Percentiles rank a stretch among this genome's conserved stretches.
These are phyloP conservation scores for Percopsis transmontana DNA, from an alignment of 2,113 vertebrate species.

Conservation along the genomic window DNA sequence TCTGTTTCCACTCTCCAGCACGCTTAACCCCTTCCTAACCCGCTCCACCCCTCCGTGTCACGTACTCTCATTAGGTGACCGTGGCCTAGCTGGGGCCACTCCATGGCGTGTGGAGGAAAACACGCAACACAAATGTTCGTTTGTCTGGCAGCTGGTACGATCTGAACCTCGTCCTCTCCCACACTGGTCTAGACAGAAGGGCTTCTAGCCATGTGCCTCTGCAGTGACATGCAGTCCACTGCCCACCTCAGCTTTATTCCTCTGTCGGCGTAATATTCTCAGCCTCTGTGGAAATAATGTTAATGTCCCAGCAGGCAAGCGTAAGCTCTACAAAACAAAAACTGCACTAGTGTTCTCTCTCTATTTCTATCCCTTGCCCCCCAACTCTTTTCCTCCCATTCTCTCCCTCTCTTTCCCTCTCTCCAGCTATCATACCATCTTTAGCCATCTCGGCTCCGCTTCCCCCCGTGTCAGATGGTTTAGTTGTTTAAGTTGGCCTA, in stretches of 20 bases:
- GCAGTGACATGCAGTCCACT: slow-evolving; percentile 35
- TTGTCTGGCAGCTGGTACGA: slow-evolving; percentile 32
- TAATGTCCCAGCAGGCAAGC: slow-evolving; percentile 63
- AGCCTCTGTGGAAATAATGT: slow-evolving; percentile 66
- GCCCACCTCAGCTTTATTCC: slow-evolving; percentile 56
- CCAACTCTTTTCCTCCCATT: slow-evolving; percentile 13
- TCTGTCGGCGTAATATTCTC: slow-evolving; percentile 53
- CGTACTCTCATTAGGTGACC: slow-evolving; percentile 65
- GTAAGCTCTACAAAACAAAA: slow-evolving; percentile 58
- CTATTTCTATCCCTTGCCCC: slow-evolving; percentile 25
- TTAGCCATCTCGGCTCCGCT: slow-evolving; percentile 64
- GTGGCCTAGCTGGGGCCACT: slow-evolving; percentile 51
- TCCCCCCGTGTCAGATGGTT: slow-evolving; percentile 62
- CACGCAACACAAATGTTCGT: slow-evolving; percentile 47
- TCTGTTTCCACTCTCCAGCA: slow-evolving; percentile 72
- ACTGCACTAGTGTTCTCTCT: slow-evolving; percentile 48
- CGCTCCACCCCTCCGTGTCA: slow-evolving; percentile 67
- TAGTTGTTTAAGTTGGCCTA: slow-evolving; percentile 72
- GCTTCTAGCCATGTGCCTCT: slow-evolving; percentile 37
- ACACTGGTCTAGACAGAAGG: slow-evolving; percentile 49
- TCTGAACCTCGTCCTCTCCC: slow-evolving; percentile 40
- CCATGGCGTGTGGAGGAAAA: slow-evolving; percentile 49
- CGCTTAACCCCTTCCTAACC: slow-evolving; percentile 81
- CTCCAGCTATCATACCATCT: slow-evolving; percentile 66
- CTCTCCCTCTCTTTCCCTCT: slow-evolving; percentile 15